Base-by-base conservation (phyloP, 2,797 vertebrate species). In the Synanceia verrucosa region DNA sequence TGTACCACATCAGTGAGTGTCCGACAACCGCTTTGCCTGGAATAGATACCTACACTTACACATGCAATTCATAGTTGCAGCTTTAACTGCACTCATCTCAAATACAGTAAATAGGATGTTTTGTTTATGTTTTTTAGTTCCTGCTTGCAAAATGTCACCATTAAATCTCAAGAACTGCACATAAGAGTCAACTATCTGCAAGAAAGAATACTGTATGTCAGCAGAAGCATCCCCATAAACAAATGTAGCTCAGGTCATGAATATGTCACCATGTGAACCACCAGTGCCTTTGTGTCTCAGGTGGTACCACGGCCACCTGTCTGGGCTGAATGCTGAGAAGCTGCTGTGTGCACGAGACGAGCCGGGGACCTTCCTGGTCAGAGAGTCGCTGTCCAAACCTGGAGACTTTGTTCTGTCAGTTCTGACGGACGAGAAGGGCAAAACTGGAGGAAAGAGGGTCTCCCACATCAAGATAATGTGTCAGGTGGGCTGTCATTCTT, bases 291-390 rank as follows among this genome's bases (percentile, higher is more conserved):
- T 71, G 24, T 67, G 39, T 53, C 6, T 46, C 86, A 99, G 98
- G 82, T 99, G 98, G 98, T 99, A 96, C 88, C 98, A 99, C 2
- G 98, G 98, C 4, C 97, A 99, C 84, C 92, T 99, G 66, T 96
- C 98, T 0, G 98, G 98, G 10, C 47, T 90, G 0, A 95, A 93
- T 6, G 97, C 98, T 0, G 98, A 99, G 92, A 95, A 95, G 36
- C 84, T 99, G 75, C 95, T 99, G 18, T 89, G 91, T 65, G 86
- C 86, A 50, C 94, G 96, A 68, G 93, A 95, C 0, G 95, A 94
- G n/a, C 85, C 96, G 0, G 96, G 96, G 78, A 97, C 95, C 0
- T 99, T 97, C 83, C 93, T 99, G 73, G 96, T 99, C 77, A 92
- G 98, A 18, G 97, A 98, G 91, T 99, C 97, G 9, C 94, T 98